phyloP scores from a whole-genome alignment of 2,888 invertebrate species.

The Epirrita christyi region DNA sequence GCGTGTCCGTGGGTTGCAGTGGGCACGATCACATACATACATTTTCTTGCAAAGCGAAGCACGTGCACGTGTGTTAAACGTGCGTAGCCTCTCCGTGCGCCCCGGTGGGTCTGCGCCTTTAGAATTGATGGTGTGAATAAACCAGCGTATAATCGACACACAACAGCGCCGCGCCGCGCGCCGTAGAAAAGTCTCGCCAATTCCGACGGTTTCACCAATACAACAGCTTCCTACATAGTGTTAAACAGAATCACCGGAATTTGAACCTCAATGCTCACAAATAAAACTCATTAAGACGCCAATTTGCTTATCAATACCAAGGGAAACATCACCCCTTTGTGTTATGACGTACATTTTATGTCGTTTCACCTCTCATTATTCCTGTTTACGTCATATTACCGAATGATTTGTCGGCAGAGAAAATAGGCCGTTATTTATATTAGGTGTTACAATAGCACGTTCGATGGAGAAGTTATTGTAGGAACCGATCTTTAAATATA shows the following conservation, averaged over 20 bases:
- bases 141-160: constrained; percentile 22
- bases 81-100: too few species aligned
- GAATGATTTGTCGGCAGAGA: constrained; percentile 19
- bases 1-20: too few species aligned
- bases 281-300: constrained; percentile 63
- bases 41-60: too few species aligned
- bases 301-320: constrained; percentile 58
- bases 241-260: constrained; percentile 47
- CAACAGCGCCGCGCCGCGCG: constrained; percentile 36
- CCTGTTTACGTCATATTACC: constrained; percentile 10
- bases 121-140: constrained; percentile 23
- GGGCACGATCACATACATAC: too few species aligned
- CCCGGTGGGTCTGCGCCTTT: too few species aligned
- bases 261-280: constrained; percentile 54
- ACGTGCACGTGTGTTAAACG: too few species aligned
- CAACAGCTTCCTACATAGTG: constrained; percentile 24
- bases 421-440: constrained; percentile 24
- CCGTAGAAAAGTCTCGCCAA: constrained; percentile 40
- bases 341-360: constrained; percentile 7
- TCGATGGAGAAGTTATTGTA: background rate
- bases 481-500: constrained; percentile 1
- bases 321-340: constrained; percentile 18
- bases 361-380: constrained; percentile 17
- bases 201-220: constrained; percentile 7
- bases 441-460: constrained; percentile 10